phyloP scores from a whole-genome alignment of 2,113 vertebrate species.

The Geococcyx californianus region DNA sequence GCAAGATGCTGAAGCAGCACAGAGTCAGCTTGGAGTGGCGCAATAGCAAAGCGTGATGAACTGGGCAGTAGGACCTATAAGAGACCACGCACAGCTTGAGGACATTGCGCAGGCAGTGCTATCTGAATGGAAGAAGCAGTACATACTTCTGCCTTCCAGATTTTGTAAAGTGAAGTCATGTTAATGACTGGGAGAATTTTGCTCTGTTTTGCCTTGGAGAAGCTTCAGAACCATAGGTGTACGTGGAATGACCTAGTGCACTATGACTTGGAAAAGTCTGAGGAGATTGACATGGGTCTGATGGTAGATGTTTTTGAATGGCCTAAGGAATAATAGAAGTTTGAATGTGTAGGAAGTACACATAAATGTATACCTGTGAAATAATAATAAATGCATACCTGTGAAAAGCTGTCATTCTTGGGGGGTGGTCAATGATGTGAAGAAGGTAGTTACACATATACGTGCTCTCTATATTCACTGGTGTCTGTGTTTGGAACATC shows the following conservation, averaged over 20 bases:
- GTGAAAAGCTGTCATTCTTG: not conserved
- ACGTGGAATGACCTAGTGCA: not conserved
- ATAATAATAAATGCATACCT: too few relatives aligned
- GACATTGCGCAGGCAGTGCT: not conserved
- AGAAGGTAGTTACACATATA: not conserved
- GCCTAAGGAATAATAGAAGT: not conserved
- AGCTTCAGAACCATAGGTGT: not conserved
- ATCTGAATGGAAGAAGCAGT: not conserved
- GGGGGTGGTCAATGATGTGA: not conserved
- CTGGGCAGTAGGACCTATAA: not conserved
- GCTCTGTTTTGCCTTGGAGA: not conserved
- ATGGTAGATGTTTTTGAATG: not conserved
- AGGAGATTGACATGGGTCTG: not conserved
- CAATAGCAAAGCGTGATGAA: not conserved
- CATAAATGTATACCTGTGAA: too few relatives aligned
- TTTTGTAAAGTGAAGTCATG: not conserved
- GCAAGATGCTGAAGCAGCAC: not conserved
- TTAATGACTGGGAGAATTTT: not conserved
- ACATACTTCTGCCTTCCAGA: rapidly evolving
- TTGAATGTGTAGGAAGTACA: too few relatives aligned
- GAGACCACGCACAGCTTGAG: not conserved
- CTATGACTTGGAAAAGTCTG: not conserved
- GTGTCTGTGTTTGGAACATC: not conserved
- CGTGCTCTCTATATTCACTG: not conserved
- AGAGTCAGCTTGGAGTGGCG: not conserved